Evolutionary conservation across 2,888 invertebrate genomes (phyloP).

Genomic region (Pterostichus madidus): DNA sequence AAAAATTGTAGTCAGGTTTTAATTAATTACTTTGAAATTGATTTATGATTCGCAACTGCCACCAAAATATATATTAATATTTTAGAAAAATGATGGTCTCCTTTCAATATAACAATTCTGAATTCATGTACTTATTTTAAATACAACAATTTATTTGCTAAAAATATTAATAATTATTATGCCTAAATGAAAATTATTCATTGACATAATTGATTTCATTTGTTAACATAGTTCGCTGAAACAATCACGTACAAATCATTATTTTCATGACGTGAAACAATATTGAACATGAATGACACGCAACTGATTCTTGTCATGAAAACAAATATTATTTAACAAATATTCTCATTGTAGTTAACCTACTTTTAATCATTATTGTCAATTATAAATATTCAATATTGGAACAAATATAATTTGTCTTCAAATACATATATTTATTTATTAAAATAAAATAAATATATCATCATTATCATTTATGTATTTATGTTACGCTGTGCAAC

Average conservation of each 20-base stretch:
- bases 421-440: too few species aligned
- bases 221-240: constrained; percentile 14
- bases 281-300: not conserved
- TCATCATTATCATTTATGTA: too few species aligned
- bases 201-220: constrained; percentile 16
- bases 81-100: not conserved
- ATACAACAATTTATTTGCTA: not conserved
- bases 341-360: not conserved
- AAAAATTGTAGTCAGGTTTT: not conserved
- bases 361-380: too few species aligned
- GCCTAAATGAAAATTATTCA: too few species aligned
- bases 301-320: not conserved
- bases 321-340: not conserved
- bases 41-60: constrained; percentile 3
- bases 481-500: too few species aligned
- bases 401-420: too few species aligned
- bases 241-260: constrained; percentile 13
- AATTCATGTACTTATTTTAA: too few species aligned
- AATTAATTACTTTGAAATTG: not conserved
- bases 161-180: not conserved
- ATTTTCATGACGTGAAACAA: constrained; percentile 17
- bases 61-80: not conserved
- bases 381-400: too few species aligned
- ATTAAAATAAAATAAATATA: too few species aligned
- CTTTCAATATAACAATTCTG: too few species aligned